Evolutionary conservation across 2,888 invertebrate genomes (phyloP).

Genomic region (Orthonevra nobilis): DNA sequence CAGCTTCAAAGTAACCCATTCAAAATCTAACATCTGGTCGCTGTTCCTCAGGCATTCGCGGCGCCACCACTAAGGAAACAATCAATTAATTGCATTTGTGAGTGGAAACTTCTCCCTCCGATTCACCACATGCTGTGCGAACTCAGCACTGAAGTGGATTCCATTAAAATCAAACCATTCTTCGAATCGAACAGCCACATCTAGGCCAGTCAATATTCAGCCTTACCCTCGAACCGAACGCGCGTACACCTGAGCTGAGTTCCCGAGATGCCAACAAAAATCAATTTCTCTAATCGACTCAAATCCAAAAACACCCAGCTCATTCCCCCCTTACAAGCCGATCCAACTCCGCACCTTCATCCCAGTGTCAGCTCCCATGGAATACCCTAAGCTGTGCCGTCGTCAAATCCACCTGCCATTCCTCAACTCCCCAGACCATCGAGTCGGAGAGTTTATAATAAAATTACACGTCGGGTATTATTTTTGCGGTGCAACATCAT

Average conservation of each 20-base stretch:
- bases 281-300: conserved; percentile 65
- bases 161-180: conserved; percentile 10
- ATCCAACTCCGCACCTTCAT: too few species aligned
- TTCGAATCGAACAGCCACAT: conserved; percentile 12
- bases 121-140: background rate
- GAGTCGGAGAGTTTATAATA: conserved; percentile 47
- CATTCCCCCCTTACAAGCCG: too few species aligned
- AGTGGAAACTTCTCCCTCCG: conserved; percentile 36
- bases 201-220: background rate
- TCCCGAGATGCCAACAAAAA: conserved; percentile 32
- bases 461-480: conserved; percentile 42
- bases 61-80: conserved; percentile 19
- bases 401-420: conserved; percentile 49
- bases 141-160: conserved; percentile 10
- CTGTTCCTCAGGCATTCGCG: too few species aligned
- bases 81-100: conserved; percentile 62
- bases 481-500: conserved; percentile 10
- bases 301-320: conserved; percentile 13
- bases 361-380: conserved; percentile 1
- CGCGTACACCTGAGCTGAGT: background rate
- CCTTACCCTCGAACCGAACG: background rate
- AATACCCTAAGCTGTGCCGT: conserved; percentile 37
- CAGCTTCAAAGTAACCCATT: too few species aligned
- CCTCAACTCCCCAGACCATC: conserved; percentile 17
- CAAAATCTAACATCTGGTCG: too few species aligned